These are phyloP conservation scores for Megalurothrips usitatus DNA, from an alignment of 2,888 invertebrate genomes.

Conservation along the genomic window DNA sequence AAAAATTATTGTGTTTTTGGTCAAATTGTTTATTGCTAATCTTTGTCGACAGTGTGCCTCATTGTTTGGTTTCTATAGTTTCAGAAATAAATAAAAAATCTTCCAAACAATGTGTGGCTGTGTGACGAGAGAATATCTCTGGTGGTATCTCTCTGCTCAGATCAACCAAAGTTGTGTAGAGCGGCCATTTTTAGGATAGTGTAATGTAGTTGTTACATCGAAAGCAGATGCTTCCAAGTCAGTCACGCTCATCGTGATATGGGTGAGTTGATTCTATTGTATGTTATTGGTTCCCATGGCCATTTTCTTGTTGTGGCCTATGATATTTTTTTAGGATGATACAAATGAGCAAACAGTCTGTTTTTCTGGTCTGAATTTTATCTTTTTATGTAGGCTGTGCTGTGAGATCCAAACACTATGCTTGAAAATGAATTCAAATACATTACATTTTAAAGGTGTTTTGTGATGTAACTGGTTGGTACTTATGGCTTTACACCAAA, in stretches of 20 bases:
- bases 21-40: too few relatives aligned
- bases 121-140: background rate
- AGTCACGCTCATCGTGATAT: background rate
- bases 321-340: background rate
- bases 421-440: background rate
- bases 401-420: background rate
- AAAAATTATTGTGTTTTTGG: background rate
- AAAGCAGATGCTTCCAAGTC: background rate
- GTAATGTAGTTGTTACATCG: background rate
- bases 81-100: background rate
- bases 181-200: slow-evolving; percentile 11
- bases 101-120: slow-evolving; percentile 2
- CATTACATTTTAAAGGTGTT: too few relatives aligned
- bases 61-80: background rate
- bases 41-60: background rate
- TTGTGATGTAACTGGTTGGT: background rate
- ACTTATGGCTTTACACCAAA: background rate
- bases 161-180: slow-evolving; percentile 26
- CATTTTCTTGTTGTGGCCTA: background rate
- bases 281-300: background rate
- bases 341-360: background rate
- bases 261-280: background rate
- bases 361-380: slow-evolving; percentile 1
- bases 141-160: background rate
- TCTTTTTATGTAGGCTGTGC: slow-evolving; percentile 11